A percentile compares a stretch with the other conserved stretches of the same genome.
phyloP scores from a whole-genome alignment of 1,140 invertebrate species.

The Lepidurus apus region DNA sequence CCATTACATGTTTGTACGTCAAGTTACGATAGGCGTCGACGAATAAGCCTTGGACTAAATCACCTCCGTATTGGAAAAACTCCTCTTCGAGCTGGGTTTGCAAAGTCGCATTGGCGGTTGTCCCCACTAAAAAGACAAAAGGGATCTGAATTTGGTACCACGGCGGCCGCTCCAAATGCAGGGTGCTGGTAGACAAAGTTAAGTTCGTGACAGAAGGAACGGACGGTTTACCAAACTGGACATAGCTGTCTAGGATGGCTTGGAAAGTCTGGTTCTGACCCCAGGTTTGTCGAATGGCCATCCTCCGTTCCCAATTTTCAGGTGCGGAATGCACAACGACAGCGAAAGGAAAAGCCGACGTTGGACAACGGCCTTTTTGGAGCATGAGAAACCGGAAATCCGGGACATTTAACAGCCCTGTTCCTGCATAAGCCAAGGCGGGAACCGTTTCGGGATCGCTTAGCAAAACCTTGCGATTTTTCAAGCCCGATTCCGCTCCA shows the following conservation, averaged over 20 bases:
- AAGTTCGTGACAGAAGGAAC: neutral
- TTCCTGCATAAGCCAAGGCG: neutral
- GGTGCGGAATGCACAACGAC: slow-evolving; percentile 65
- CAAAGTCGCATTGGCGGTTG: neutral
- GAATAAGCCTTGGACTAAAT: slow-evolving; percentile 75
- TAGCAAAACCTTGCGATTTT: neutral
- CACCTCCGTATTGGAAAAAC: slow-evolving; percentile 43
- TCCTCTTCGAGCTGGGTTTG: neutral
- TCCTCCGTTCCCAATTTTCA: slow-evolving; percentile 54
- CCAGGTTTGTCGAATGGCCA: slow-evolving; percentile 63
- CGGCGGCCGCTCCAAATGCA: neutral
- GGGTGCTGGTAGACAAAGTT: neutral
- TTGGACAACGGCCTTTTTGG: slow-evolving; percentile 44
- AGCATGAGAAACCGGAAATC: slow-evolving; percentile 21
- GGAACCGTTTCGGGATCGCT: neutral
- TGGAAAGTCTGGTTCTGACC: slow-evolving; percentile 43
- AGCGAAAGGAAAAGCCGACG: slow-evolving; percentile 44
- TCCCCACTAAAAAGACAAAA: slow-evolving; percentile 10
- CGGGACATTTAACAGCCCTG: neutral
- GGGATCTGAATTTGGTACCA: neutral
- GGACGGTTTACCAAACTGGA: neutral
- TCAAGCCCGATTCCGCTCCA: neutral
- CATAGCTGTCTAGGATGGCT: slow-evolving; percentile 24
- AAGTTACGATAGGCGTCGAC: slow-evolving; percentile 74
- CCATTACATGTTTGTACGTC: slow-evolving; percentile 81